Evolutionary conservation across 2,888 invertebrate species (phyloP), one percentile per base, ranked within the genome.

Genomic region (Xanthostigma xanthostigma): DNA sequence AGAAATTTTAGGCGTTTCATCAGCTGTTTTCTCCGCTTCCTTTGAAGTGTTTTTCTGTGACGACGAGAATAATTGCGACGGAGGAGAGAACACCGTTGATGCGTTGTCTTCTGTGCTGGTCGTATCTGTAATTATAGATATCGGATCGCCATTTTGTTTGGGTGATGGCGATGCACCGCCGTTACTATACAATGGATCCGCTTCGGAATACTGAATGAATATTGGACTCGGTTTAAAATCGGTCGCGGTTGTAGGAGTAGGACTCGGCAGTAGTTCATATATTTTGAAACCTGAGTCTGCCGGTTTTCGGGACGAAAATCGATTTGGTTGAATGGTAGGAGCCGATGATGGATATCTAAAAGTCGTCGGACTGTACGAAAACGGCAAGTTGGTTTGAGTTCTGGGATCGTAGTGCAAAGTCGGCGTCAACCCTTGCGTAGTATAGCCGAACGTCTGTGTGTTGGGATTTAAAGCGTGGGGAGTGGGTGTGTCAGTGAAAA

Each of bases 161-260:
- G 45, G 48, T 44, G 46, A 49, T n/a, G 51, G 50, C 47, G 53
- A 47, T 34, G 50, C 41, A 39, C 40, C 41, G 5, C 53, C 45
- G 27, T 51, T 54, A 49, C 54, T 56, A 51, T 70, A 71, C 37
- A 71, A 57, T 6, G 73, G 72, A 64, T 73, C 73, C 17, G 67
- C 65, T 53, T 73, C 71, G 0, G 73, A 73, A 54, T 67, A 74
- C 44, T 64, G 63, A 41, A 66, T 59, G 54, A 65, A 65, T 62
- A 52, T 56, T 51, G 51, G 62, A 60, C 62, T 65, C 60, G 60
- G 63, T 62, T 48, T 48, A 52, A 56, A 57, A 55, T 59, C 54
- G 38, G 59, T 57, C 50, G 55, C 59, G 62, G 56, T 67, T 68
- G 53, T 68, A 67, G 44, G 59, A 51, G 27, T 37, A 43, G 33